phyloP scores from a whole-genome alignment of 2,888 invertebrate species.

The Nomada hirtipes region DNA sequence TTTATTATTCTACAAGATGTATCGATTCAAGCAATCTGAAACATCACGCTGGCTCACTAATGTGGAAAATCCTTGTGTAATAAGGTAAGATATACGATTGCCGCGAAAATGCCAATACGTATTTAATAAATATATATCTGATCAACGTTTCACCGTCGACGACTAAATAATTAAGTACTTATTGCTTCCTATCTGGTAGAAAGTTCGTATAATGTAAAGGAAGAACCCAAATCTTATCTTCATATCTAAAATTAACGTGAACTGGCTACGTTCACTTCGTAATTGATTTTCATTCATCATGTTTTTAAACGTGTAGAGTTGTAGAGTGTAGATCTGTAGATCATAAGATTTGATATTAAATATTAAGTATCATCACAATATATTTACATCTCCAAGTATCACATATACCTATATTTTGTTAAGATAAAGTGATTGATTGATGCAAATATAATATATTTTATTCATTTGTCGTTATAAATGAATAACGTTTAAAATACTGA shows the following conservation, averaged over 20 bases:
- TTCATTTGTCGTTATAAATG: no score
- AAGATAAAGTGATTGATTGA: no score
- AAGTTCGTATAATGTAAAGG: conserved; percentile 10
- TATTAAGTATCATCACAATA: background rate
- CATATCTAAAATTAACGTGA: conserved; percentile 20
- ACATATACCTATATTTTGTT: no score
- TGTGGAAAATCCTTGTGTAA: conserved; percentile 17
- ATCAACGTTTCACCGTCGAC: background rate
- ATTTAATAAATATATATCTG: conserved; percentile 9
- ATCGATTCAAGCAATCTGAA: background rate
- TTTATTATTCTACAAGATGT: background rate
- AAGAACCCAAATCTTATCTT: conserved; percentile 13
- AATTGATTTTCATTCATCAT: conserved; percentile 5
- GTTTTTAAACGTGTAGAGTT: background rate
- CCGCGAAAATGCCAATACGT: background rate
- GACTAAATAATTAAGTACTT: conserved; percentile 19
- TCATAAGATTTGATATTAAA: conserved; percentile 5
- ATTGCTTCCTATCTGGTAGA: conserved; percentile 7
- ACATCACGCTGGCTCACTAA: background rate
- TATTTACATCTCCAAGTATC: no score
- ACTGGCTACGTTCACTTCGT: conserved; percentile 1
- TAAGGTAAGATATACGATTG: conserved; percentile 4
- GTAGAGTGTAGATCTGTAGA: background rate
- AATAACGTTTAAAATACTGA: background rate
- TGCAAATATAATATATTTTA: background rate